Base-by-base conservation (phyloP, 2,888 invertebrate genomes). In the Phengaris arion region DNA sequence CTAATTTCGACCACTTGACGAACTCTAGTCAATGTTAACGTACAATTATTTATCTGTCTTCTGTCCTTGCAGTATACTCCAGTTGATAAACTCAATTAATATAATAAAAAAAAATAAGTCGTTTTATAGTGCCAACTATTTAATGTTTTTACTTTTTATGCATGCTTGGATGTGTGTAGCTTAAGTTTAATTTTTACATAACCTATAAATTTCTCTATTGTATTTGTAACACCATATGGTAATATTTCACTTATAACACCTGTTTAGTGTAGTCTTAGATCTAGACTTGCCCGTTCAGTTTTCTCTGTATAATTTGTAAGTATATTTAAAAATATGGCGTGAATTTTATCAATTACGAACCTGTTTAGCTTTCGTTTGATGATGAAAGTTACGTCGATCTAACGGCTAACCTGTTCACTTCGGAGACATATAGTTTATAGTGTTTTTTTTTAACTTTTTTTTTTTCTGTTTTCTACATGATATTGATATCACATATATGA, bases 311-410 rank as follows among this genome's bases (percentile, higher is more conserved):
- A 48, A 48, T 48, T 15, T 48, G 10, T 48, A 2, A 48, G 48
- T 48, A 54, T 72, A 52, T 72, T 51, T 35, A 72, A 72, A 72
- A 22, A 51, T 9, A 51, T 54, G 35, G 35, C 72, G 72, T 13
- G 72, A 35, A 10, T 54, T 22, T 70, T 70, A 54, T 72, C 22
- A 52, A 72, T 52, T 48, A 51, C 15, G 54, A 72, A 72, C 72
- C 22, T 6, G 72, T 72, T 72, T 72, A 52, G 54, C 72, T 72
- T 72, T 72, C 72, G 54, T 72, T 54, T 72, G 54, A 72, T 72
- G 72, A 72, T 72, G 72, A 72, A 72, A 72, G 72, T 52, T 7
- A 69, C 48, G 69, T 69, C 15, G 69, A 15, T 12, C 35, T 70
- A 54, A 72, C 72, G 35, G 35, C 35, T 2, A 35, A 35, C 35